Conservation (phyloP, 2,888 invertebrate genomes). For the Philereme transversata region DNA sequence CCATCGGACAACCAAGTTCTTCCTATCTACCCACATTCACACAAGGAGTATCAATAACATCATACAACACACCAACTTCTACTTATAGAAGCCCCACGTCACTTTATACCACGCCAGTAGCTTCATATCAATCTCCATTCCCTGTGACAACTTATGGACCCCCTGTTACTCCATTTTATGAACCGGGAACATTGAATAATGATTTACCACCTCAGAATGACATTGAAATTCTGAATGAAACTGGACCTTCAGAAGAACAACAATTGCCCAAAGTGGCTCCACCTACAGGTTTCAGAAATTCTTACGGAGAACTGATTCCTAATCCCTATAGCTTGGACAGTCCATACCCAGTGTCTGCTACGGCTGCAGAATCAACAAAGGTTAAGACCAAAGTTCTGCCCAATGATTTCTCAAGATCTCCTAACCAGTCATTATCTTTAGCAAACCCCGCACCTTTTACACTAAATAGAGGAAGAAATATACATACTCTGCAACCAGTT, state of each 20-base stretch:
- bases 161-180: slow-evolving; percentile 53
- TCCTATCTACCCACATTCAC: slow-evolving; percentile 43
- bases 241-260: slow-evolving; percentile 53
- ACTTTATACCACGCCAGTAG: slow-evolving; percentile 46
- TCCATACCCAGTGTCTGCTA: slow-evolving; percentile 66
- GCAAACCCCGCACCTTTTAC: slow-evolving; percentile 76
- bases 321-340: slow-evolving; percentile 62
- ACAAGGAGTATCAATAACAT: slow-evolving; percentile 43
- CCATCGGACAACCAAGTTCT: slow-evolving; percentile 39
- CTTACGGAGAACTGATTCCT: slow-evolving; percentile 73
- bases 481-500: slow-evolving; percentile 82
- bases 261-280: slow-evolving; percentile 67
- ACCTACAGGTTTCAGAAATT: slow-evolving; percentile 71
- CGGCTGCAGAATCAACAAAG: slow-evolving; percentile 73
- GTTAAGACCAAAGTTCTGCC: slow-evolving; percentile 70
- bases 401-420: slow-evolving; percentile 46
- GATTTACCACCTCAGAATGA: slow-evolving; percentile 56
- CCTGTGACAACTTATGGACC: slow-evolving; percentile 52
- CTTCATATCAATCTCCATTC: slow-evolving; percentile 47
- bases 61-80: slow-evolving; percentile 48
- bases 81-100: slow-evolving; percentile 51
- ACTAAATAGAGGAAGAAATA: slow-evolving; percentile 73
- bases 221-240: slow-evolving; percentile 53
- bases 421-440: slow-evolving; percentile 66
- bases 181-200: slow-evolving; percentile 55